Evolutionary conservation across 2,113 vertebrate species (phyloP), one percentile per base, ranked within the genome.

Genomic region (Brachirus orientalis): DNA sequence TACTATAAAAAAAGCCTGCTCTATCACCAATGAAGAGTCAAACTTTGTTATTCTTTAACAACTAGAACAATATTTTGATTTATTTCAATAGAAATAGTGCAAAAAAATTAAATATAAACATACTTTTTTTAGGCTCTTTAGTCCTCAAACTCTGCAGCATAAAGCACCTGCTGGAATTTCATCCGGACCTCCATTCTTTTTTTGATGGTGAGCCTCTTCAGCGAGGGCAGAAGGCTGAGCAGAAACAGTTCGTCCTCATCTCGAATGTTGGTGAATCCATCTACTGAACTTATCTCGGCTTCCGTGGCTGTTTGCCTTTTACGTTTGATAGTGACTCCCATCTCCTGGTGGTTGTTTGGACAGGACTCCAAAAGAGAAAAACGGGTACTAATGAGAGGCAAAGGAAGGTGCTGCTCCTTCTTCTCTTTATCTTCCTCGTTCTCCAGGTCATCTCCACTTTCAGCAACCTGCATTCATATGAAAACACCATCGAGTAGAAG

Each of bases 211-310:
- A 89, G 85, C n/a, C 87, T 85, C 73, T 85, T 89, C 20, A 89
- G 28, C 7, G 85, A 87, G 0, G 87, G 87, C 41, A 89, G 65
- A 3, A 89, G 85, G 58, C 87, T 89, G n/a, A 87, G 80, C 51
- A 89, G 68, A 62, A 87, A 89, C 61, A 89, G 70, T 80, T 89
- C 85, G 19, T 89, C 87, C 67, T 89, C 85, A 65, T 89, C 87
- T 77, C 82, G 72, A 70, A 83, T 18, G 38, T 4, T 60, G 54
- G 9, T 40, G 17, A 82, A 51, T 1, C 50, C 28, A 12, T 83
- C 82, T 33, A 54, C 65, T 57, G 69, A 61, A 18, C 28, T 75
- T 18, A 58, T 75, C 19, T 85, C 84, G 12, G 53, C 50, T 35
- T 81, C 74, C 66, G 76, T 38, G 4, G 28, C n/a, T 12, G 60